A percentile compares a stretch with the other conserved stretches of the same genome.
These are phyloP conservation scores for Xenops minutus DNA, from an alignment of 2,797 vertebrate genomes.

Conservation along the genomic window DNA sequence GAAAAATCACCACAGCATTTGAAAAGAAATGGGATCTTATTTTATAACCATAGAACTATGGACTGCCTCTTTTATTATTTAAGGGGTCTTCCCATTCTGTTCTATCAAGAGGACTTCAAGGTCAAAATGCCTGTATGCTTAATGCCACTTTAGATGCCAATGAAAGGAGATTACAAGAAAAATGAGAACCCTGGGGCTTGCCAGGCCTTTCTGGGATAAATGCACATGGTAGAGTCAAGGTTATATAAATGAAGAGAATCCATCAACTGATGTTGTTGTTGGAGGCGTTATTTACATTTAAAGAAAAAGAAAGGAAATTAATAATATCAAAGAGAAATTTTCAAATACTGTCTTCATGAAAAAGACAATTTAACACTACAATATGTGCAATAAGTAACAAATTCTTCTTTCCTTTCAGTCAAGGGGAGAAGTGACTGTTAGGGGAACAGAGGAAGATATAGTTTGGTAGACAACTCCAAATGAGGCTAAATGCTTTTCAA, in stretches of 20 bases:
- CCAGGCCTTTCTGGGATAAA: slow-evolving; percentile 32
- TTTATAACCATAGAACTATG: slow-evolving; percentile 28
- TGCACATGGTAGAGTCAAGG: slow-evolving; percentile 18
- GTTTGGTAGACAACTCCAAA: not conserved
- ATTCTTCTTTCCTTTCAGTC: not conserved
- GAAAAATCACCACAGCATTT: slow-evolving; percentile 36
- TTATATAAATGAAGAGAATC: slow-evolving; percentile 32
- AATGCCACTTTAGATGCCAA: slow-evolving; percentile 35
- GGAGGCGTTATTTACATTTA: not conserved
- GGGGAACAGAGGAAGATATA: not conserved
- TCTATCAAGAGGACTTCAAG: slow-evolving; percentile 23
- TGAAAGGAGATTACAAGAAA: slow-evolving; percentile 56
- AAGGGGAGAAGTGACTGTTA: not conserved
- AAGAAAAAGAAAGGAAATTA: not conserved
- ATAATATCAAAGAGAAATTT: not conserved
- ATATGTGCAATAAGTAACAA: not conserved
- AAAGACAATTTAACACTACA: not conserved
- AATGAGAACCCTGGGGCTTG: slow-evolving; percentile 41
- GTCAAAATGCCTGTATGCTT: slow-evolving; percentile 40
- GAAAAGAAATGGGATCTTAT: slow-evolving; percentile 23
- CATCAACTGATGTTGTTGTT: not conserved
- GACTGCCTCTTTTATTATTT: slow-evolving; percentile 40
- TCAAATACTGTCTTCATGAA: not conserved
- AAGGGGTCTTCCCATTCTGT: slow-evolving; percentile 18
- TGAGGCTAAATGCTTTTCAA: not conserved